Evolutionary conservation across 2,113 vertebrate genomes (phyloP), one percentile per base, ranked within the genome.

Genomic region (Picathartes gymnocephalus): DNA sequence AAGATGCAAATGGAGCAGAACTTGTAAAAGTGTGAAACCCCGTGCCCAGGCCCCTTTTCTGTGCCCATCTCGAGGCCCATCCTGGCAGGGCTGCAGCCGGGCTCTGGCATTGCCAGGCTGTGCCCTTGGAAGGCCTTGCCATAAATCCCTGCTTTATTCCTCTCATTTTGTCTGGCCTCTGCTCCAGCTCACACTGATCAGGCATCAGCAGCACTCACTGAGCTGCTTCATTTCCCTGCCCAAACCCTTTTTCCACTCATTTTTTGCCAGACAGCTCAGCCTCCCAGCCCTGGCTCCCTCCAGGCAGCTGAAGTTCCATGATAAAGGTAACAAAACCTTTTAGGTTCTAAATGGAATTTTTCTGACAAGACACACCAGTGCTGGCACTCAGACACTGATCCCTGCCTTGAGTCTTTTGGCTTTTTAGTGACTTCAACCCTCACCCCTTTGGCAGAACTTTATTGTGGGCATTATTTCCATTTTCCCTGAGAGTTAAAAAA

Each of bases 131-230:
- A n/a, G n/a, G n/a, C n/a, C n/a, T n/a, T n/a, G n/a, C n/a, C n/a
- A n/a, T n/a, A n/a, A n/a, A n/a, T n/a, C n/a, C n/a, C n/a, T n/a
- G n/a, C n/a, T n/a, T n/a, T n/a, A n/a, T n/a, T n/a, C n/a, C n/a
- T n/a, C n/a, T n/a, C n/a, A n/a, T n/a, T n/a, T n/a, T n/a, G n/a
- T n/a, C n/a, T n/a, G n/a, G n/a, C n/a, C n/a, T n/a, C n/a, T n/a
- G n/a, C n/a, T n/a, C n/a, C n/a, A n/a, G n/a, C n/a, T n/a, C n/a
- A n/a, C n/a, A n/a, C n/a, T n/a, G n/a, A n/a, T n/a, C n/a, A n/a
- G n/a, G n/a, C n/a, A n/a, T n/a, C n/a, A n/a, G n/a, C n/a, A 11
- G 57, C 48, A 16, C 17, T 18, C 2, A 0, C 53, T 9, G 53
- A 69, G 51, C 42, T 61, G 58, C 80, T 66, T 10, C 74, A 13